Evolutionary conservation across 1,140 invertebrate species (phyloP), one percentile per base, ranked within the genome.

Genomic region (Drosophila miranda): DNA sequence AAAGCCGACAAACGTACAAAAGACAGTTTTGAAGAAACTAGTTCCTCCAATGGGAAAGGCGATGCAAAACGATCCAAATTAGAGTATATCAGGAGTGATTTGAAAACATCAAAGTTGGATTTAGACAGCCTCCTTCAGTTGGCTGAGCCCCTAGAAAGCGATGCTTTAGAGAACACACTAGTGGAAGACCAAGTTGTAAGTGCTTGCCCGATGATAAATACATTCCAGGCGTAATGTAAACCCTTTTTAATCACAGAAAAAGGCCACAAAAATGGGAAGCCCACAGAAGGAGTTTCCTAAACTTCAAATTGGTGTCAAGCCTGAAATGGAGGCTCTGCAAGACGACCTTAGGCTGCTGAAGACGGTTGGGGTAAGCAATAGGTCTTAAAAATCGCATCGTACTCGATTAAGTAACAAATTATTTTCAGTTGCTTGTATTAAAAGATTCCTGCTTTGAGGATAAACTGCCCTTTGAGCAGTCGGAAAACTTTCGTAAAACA

Each of bases 361-460:
- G 44, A 48, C 42, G 8, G 56, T 77, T 46, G 84, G 86, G 16
- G 84, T 89, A 60, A 75, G 76, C 43, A n/a, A 14, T 14, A 44
- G 0, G 2, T 13, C 4, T 1, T 5, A 21, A 5, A 9, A 16
- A 11, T 45, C 14, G 1, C 14, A 26, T 11, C 6, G 13, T 9
- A 19, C 2, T 30, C 3, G 7, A 5, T 28, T 23, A 19, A 38
- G 9, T 34, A 14, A 41, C 23, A 9, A 14, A 49, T 52, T 8
- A 21, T 3, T 64, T 57, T 28, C 50, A 89, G 87, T 52, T 90
- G 13, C 7, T 57, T 13, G 68, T 84, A 34, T 49, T 90, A 4
- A 45, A 51, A 30, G 23, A 57, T 43, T 6, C 52, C 6, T 19
- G 19, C 1, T 62, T 23, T 41, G 83, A 88, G 50, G 70, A 84